Percentiles rank a stretch among this genome's conserved stretches.
Evolutionary conservation across 2,888 invertebrate genomes (phyloP).

Genomic region (Xylocampa areola): DNA sequence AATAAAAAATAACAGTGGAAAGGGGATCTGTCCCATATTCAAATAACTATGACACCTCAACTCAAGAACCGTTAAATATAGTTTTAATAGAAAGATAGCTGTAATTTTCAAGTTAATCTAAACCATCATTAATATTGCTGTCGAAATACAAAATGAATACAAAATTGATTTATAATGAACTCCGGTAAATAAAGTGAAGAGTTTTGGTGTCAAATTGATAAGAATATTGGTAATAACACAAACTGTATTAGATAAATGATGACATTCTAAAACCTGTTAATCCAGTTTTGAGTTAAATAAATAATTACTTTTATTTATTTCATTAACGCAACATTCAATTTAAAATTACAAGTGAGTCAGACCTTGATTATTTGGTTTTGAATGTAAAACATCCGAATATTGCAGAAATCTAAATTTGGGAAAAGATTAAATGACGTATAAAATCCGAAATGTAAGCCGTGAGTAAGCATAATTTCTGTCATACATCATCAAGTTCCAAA

Average conservation of each 20-base stretch:
- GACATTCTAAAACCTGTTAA: constrained; percentile 59
- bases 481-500: constrained; percentile 10
- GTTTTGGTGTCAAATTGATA: constrained; percentile 48
- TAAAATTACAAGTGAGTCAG: constrained; percentile 26
- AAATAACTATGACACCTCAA: constrained; percentile 38
- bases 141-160: constrained; percentile 35
- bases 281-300: constrained; percentile 52
- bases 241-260: constrained; percentile 51
- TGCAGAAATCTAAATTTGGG: constrained; percentile 14
- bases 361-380: constrained; percentile 60
- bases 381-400: constrained; percentile 59
- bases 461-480: not conserved
- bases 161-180: constrained; percentile 37
- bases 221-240: constrained; percentile 52
- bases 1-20: constrained; percentile 25
- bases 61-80: constrained; percentile 27
- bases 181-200: constrained; percentile 29
- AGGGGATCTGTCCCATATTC: constrained; percentile 39
- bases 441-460: not conserved
- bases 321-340: constrained; percentile 21
- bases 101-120: constrained; percentile 30
- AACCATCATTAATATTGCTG: constrained; percentile 33
- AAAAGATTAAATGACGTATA: constrained; percentile 8
- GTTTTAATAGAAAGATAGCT: constrained; percentile 24
- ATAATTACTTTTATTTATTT: constrained; percentile 28